Evolutionary conservation across 2,888 invertebrate genomes (phyloP).

Genomic region (Eledona agricola): DNA sequence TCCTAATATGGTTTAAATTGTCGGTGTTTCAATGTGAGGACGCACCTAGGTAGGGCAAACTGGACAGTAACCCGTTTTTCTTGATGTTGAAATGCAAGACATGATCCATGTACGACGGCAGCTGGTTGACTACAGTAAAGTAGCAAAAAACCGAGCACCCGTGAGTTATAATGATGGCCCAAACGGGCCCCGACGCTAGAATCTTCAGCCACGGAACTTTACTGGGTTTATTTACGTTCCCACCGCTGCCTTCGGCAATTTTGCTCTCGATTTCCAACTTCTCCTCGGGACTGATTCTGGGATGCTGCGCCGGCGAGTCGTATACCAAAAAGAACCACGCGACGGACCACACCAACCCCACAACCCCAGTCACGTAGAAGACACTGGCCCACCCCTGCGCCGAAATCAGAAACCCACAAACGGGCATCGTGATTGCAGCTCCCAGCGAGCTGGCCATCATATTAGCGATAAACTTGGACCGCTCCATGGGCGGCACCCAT

Average conservation of each 20-base stretch:
- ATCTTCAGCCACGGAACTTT: conserved; percentile 79
- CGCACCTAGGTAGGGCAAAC: conserved; percentile 81
- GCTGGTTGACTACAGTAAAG: conserved; percentile 87
- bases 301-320: conserved; percentile 84
- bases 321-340: conserved; percentile 83
- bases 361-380: conserved; percentile 84
- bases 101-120: conserved; percentile 86
- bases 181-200: conserved; percentile 77
- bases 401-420: conserved; percentile 83
- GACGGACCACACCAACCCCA: conserved; percentile 82
- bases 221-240: conserved; percentile 56
- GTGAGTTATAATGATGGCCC: conserved; percentile 87
- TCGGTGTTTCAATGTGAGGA: neutral
- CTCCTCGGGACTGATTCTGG: conserved; percentile 76
- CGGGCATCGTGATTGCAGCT: conserved; percentile 89
- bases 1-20: neutral
- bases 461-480: conserved; percentile 91
- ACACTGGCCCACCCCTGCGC: conserved; percentile 88
- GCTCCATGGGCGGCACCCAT: conserved; percentile 94
- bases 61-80: conserved; percentile 85
- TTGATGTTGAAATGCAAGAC: conserved; percentile 82
- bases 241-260: conserved; percentile 63
- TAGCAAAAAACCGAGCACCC: conserved; percentile 87
- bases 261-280: conserved; percentile 72
- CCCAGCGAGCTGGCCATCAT: conserved; percentile 94